Percentiles rank a stretch among this genome's conserved stretches.
These are phyloP conservation scores for Alexandromys oeconomus DNA, from an alignment of 2,797 vertebrate genomes.

Conservation along the genomic window DNA sequence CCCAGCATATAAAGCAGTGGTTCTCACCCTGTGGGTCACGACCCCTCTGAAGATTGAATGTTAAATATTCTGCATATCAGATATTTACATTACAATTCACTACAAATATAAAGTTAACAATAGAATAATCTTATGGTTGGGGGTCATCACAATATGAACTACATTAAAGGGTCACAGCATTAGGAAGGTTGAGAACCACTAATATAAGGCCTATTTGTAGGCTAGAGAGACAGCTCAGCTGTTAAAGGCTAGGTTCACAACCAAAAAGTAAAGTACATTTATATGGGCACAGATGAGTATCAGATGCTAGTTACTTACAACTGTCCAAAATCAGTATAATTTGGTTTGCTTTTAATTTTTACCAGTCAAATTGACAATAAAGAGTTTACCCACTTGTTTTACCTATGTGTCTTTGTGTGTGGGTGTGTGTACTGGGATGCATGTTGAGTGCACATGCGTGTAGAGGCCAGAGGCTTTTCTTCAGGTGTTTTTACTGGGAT, in stretches of 20 bases:
- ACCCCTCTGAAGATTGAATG: neutral
- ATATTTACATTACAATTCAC: neutral
- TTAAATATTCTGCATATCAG: neutral
- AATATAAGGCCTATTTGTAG: too few species aligned
- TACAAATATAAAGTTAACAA: neutral
- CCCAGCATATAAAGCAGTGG: neutral
- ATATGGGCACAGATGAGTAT: neutral
- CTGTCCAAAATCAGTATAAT: neutral
- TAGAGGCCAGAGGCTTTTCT: too few species aligned
- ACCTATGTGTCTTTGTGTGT: neutral
- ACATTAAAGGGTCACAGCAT: neutral
- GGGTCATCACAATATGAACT: neutral
- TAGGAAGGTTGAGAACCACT: neutral
- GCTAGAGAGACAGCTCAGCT: too few species aligned
- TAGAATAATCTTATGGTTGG: neutral
- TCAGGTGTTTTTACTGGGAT: neutral
- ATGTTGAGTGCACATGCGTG: neutral
- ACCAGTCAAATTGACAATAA: neutral
- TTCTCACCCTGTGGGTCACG: neutral
- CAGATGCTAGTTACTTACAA: neutral
- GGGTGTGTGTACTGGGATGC: neutral
- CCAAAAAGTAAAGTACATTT: neutral
- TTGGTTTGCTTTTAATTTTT: neutral
- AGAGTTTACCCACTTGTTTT: neutral
- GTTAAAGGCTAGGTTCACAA: too few species aligned